A percentile compares a stretch with the other conserved stretches of the same genome.
phyloP scores from a whole-genome alignment of 2,113 vertebrate genomes.

The Zosterops hypoxanthus region DNA sequence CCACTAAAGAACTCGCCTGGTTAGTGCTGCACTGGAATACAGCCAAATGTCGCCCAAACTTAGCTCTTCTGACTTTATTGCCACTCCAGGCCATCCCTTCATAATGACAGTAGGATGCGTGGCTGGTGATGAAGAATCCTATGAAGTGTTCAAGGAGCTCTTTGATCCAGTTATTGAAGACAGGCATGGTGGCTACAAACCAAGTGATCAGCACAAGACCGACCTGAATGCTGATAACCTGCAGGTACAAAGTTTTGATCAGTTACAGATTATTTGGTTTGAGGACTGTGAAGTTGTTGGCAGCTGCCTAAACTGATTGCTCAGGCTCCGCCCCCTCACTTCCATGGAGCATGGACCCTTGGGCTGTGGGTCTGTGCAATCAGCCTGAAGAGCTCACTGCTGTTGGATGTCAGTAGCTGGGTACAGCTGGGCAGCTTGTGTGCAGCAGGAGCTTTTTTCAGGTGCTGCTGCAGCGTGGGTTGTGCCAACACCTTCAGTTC shows the following conservation, averaged over 20 bases:
- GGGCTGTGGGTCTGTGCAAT: not conserved
- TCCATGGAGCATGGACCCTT: not conserved
- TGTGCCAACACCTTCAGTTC: not conserved
- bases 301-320: not conserved
- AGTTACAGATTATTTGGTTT: not conserved
- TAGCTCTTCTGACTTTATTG: conserved; percentile 42
- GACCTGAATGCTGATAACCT: conserved; percentile 87
- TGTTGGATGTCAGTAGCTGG: not conserved
- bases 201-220: conserved; percentile 93
- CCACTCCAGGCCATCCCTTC: conserved; percentile 88
- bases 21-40: not conserved
- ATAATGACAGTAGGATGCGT: conserved; percentile 97
- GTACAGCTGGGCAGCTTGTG: not conserved
- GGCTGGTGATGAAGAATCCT: conserved; percentile 93
- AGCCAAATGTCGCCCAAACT: not conserved
- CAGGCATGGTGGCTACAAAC: conserved; percentile 95
- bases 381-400: not conserved
- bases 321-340: not conserved
- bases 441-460: not conserved
- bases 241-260: conserved; percentile 77
- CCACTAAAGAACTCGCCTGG: conserved; percentile 43
- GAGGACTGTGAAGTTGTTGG: not conserved
- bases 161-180: conserved; percentile 94
- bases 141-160: conserved; percentile 91
- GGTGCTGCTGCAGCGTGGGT: not conserved